Conservation (phyloP, 2,888 invertebrate species). For the Epinotia ramella region DNA sequence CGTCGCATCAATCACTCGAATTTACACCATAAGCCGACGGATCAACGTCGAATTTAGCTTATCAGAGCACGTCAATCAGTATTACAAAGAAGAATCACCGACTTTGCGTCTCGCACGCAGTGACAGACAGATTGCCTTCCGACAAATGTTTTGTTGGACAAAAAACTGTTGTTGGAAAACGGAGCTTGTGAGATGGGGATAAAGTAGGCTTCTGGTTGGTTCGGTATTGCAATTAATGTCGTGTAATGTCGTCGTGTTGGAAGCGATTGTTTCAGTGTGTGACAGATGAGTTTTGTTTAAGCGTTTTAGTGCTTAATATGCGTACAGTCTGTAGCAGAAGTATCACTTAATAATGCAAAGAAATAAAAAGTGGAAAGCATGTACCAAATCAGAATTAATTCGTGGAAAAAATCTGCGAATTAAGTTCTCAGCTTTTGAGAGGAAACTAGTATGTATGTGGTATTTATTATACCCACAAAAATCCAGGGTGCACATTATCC, state of each 20-base stretch:
- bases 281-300: constrained; percentile 21
- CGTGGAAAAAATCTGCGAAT: too few relatives aligned
- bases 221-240: constrained; percentile 36
- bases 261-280: constrained; percentile 37
- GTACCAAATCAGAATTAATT: background rate
- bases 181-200: constrained; percentile 50
- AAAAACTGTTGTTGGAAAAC: constrained; percentile 48
- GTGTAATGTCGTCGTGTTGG: constrained; percentile 34
- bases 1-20: constrained; percentile 67
- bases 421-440: too few relatives aligned
- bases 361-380: background rate
- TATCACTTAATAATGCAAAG: too few relatives aligned
- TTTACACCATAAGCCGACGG: constrained; percentile 62
- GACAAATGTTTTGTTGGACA: constrained; percentile 66
- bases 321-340: background rate
- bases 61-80: constrained; percentile 75
- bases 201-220: constrained; percentile 52
- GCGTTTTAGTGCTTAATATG: constrained; percentile 7
- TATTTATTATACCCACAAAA: too few relatives aligned
- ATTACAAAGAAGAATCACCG: constrained; percentile 74
- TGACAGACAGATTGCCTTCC: constrained; percentile 75
- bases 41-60: constrained; percentile 71
- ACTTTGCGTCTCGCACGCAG: constrained; percentile 67
- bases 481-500: too few relatives aligned
- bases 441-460: too few relatives aligned